Evolutionary conservation across 2,888 invertebrate genomes (phyloP).

Genomic region (Orthosia cruda): DNA sequence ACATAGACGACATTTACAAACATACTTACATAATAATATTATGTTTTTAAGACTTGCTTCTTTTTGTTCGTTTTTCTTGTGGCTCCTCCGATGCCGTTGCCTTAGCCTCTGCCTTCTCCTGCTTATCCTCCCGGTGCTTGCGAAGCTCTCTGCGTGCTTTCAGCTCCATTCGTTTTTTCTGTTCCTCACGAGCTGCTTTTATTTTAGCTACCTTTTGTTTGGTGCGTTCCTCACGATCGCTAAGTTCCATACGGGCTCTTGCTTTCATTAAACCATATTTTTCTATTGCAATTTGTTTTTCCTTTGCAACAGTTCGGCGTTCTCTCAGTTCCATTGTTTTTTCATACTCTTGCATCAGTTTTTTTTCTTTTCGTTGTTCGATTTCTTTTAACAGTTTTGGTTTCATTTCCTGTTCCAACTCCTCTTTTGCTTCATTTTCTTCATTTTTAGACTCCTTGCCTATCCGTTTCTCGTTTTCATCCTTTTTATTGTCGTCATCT

Average conservation of each 20-base stretch:
- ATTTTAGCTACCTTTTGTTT: no score
- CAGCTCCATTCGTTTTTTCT: no score
- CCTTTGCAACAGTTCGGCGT: background rate
- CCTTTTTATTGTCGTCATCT: background rate
- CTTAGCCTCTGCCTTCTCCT: background rate
- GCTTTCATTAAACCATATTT: no score
- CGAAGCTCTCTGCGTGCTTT: background rate
- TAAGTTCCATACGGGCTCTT: background rate
- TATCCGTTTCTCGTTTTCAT: background rate
- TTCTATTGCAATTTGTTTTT: background rate
- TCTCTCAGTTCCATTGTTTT: background rate
- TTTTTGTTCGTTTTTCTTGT: background rate
- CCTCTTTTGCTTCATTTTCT: background rate
- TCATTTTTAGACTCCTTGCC: background rate
- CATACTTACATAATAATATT: background rate
- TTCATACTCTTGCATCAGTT: background rate
- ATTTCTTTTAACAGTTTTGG: background rate
- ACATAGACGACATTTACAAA: background rate
- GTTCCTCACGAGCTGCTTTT: background rate
- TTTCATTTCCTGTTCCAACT: background rate
- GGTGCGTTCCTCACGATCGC: no score
- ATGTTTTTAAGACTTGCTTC: background rate
- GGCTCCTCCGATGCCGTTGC: background rate
- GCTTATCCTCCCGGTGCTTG: background rate
- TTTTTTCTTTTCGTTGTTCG: background rate